Evolutionary conservation across 2,797 vertebrate genomes (phyloP), one percentile per base, ranked within the genome.

Genomic region (Cossypha heuglini): DNA sequence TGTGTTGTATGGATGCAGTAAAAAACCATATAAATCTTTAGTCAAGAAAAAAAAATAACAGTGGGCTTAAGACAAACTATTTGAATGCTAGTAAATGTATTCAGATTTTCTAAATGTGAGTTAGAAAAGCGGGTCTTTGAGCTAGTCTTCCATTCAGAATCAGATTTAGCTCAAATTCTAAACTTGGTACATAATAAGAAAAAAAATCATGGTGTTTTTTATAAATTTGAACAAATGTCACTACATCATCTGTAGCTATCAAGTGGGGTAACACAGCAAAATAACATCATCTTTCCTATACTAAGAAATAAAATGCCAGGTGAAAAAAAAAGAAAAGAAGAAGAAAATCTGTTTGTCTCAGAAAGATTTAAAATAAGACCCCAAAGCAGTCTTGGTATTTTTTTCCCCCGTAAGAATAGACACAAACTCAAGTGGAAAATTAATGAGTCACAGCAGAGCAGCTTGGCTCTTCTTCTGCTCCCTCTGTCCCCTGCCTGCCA

Each of bases 401-500:
- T 24, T 38, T 20, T 7, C 14, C 40, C 25, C 25, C 21, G 2
- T 61, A 86, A 88, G 35, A 89, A 64, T 5, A 77, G 46, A 77
- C n/a, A n/a, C 35, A 94, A 87, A 77, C 38, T 80, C 40, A 83
- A 88, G 42, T 45, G 89, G 85, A 92, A 95, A 96, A 90, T 86
- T 7, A 86, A 58, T 88, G 81, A 88, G 35, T 93, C 81, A 91
- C 68, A 84, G 68, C 38, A 86, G 90, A 94, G 72, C 16, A 68
- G 35, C 26, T 62, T 93, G 79, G 11, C 28, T 86, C 31, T 62
- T 71, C 76, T 73, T 66, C 77, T 75, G 24, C 29, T 57, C 11
- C 0, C 13, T 83, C 12, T 35, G 73, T 92, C 45, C 59, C 29
- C 40, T 69, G 55, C 14, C 31, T 87, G 43, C n/a, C 72, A 63